Conservation (phyloP, 2,797 vertebrate species). For the Lagorchestes hirsutus region DNA sequence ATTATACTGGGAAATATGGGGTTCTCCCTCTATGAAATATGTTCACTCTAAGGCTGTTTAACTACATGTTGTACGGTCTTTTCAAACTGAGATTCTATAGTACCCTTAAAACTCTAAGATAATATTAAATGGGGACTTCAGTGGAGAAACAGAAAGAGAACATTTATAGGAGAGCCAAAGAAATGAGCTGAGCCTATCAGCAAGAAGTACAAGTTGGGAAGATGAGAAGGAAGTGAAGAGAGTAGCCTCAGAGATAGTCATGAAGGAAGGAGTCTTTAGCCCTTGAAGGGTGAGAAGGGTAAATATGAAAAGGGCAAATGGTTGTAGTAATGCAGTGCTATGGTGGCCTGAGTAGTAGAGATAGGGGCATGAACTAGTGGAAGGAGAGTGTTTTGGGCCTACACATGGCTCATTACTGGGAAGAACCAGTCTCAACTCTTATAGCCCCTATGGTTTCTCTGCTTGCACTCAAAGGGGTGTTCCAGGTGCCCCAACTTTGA, state of each 20-base stretch:
- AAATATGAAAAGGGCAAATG: background rate
- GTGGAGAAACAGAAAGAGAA: background rate
- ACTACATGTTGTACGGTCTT: too few relatives aligned
- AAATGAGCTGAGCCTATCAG: background rate
- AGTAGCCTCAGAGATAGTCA: background rate
- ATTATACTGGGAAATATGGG: background rate
- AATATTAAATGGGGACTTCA: background rate
- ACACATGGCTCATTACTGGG: background rate
- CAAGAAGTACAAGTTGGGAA: background rate
- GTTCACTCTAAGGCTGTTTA: too few relatives aligned
- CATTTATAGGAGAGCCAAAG: background rate
- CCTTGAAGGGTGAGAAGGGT: background rate
- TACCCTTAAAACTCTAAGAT: too few relatives aligned
- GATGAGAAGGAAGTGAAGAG: background rate
- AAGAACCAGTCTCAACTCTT: background rate
- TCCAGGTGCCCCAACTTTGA: background rate
- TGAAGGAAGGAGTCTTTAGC: background rate
- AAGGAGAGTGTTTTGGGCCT: background rate
- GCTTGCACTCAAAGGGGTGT: background rate
- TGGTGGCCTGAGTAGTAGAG: background rate
- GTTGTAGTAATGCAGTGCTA: background rate
- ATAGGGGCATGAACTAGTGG: background rate
- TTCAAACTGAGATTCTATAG: too few relatives aligned
- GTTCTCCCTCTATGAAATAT: too few relatives aligned
- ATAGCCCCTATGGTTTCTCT: background rate